These are phyloP conservation scores for Scaptomyza graminum DNA, from an alignment of 1,140 invertebrate genomes.

Conservation along the genomic window DNA sequence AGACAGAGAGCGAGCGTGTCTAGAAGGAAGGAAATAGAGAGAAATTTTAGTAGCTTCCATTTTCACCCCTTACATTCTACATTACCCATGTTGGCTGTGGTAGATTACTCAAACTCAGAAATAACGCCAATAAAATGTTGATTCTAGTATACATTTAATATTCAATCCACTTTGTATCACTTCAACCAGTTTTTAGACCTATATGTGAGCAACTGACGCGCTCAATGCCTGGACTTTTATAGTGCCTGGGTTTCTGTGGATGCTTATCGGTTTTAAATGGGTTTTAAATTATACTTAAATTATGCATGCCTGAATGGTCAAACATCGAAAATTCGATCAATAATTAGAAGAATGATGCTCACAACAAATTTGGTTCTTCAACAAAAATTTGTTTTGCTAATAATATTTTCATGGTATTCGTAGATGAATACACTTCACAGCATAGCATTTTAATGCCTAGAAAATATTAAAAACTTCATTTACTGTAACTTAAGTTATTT, in stretches of 20 bases:
- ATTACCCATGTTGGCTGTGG: slow-evolving; percentile 53
- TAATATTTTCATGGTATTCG: no score
- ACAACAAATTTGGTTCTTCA: no score
- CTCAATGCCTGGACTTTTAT: slow-evolving; percentile 47
- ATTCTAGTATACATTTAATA: slow-evolving; percentile 39
- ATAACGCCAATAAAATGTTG: slow-evolving; percentile 38
- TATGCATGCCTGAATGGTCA: slow-evolving; percentile 43
- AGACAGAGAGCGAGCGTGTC: slow-evolving; percentile 84
- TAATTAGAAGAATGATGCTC: slow-evolving; percentile 1
- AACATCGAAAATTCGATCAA: slow-evolving; percentile 16
- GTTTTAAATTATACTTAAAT: slow-evolving; percentile 29
- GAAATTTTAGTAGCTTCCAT: neutral
- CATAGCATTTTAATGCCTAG: no score
- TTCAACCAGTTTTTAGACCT: slow-evolving; percentile 9
- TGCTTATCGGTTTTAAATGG: slow-evolving; percentile 37
- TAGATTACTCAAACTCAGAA: slow-evolving; percentile 40
- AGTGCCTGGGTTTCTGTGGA: slow-evolving; percentile 9
- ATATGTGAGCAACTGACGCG: slow-evolving; percentile 13
- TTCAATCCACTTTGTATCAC: neutral
- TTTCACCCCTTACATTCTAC: neutral
- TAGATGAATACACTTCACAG: no score
- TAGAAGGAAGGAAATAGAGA: neutral
- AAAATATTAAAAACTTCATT: no score
- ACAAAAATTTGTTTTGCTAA: no score
- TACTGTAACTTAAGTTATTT: neutral